A percentile compares a stretch with the other conserved stretches of the same genome.
phyloP scores from a whole-genome alignment of 1,140 invertebrate genomes.

The Drosophila auraria region DNA sequence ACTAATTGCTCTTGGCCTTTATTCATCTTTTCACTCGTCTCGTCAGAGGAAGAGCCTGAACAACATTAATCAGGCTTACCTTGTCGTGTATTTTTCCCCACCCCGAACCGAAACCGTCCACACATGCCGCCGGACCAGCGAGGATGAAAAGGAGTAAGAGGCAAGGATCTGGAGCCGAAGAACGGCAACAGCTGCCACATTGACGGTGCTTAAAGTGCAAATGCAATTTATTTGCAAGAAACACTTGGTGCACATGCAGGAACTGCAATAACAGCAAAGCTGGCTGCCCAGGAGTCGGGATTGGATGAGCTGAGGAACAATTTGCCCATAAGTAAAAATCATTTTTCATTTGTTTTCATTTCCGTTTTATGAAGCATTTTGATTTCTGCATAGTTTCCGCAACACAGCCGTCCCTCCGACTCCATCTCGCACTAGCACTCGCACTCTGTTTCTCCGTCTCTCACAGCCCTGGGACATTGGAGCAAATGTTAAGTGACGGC shows the following conservation, averaged over 20 bases:
- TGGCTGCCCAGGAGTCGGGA: conserved; percentile 13
- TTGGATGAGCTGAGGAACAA: conserved; percentile 40
- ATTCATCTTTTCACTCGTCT: neutral
- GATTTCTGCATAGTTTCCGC: conserved; percentile 66
- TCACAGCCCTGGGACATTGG: conserved; percentile 29
- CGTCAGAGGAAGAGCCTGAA: conserved; percentile 17
- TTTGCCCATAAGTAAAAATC: conserved; percentile 76
- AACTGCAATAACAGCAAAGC: conserved; percentile 8
- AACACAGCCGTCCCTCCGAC: conserved; percentile 7
- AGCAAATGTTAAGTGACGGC: conserved; percentile 74
- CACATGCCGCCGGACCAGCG: conserved; percentile 12
- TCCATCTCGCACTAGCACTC: neutral
- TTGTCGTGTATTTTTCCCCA: conserved; percentile 28
- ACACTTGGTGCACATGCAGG: conserved; percentile 43
- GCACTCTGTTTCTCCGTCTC: neutral
- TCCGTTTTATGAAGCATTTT: conserved; percentile 76
- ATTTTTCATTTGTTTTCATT: conserved; percentile 83
- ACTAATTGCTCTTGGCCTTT: conserved; percentile 22
- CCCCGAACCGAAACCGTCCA: conserved; percentile 7
- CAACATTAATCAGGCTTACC: conserved; percentile 48
- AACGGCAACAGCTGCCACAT: conserved; percentile 45
- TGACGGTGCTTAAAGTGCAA: conserved; percentile 54
- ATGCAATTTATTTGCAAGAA: conserved; percentile 69
- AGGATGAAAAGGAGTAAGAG: conserved; percentile 1
- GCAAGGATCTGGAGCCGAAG: conserved; percentile 5